Evolutionary conservation across 2,888 invertebrate species (phyloP).

Genomic region (Andrena haemorrhoa): DNA sequence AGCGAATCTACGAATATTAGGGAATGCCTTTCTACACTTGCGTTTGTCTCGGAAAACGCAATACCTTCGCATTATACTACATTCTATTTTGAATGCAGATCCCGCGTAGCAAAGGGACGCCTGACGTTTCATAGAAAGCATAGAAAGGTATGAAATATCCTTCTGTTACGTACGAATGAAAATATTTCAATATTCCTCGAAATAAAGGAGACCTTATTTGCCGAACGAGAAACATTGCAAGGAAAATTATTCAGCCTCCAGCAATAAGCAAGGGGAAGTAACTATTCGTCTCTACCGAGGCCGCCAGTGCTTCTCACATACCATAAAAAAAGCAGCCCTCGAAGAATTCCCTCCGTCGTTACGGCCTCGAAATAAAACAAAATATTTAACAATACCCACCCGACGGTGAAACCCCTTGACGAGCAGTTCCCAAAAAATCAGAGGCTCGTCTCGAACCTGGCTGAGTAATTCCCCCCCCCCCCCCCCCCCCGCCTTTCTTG

Average conservation of each 20-base stretch:
- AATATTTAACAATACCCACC: no score
- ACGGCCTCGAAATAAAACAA: no score
- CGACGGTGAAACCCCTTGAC: no score
- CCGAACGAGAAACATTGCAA: constrained; percentile 7
- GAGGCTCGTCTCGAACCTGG: not conserved
- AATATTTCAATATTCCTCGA: constrained; percentile 17
- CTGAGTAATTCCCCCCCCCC: not conserved
- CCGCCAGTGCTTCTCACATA: no score
- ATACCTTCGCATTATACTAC: constrained; percentile 36
- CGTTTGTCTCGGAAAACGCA: constrained; percentile 18
- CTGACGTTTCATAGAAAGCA: constrained; percentile 22
- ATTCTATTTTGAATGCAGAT: constrained; percentile 22
- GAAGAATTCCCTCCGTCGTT: no score
- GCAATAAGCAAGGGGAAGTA: no score
- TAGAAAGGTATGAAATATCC: constrained; percentile 29
- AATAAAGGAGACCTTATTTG: constrained; percentile 7
- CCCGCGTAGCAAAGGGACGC: constrained; percentile 35
- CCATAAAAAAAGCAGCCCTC: no score
- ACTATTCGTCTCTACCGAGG: no score
- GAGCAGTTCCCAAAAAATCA: not conserved
- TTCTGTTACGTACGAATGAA: constrained; percentile 23
- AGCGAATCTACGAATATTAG: not conserved
- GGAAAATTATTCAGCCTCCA: not conserved
- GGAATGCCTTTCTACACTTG: constrained; percentile 2
- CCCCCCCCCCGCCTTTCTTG: no score